Evolutionary conservation across 2,888 invertebrate genomes (phyloP), one percentile per base, ranked within the genome.

Genomic region (Merodon equestris): DNA sequence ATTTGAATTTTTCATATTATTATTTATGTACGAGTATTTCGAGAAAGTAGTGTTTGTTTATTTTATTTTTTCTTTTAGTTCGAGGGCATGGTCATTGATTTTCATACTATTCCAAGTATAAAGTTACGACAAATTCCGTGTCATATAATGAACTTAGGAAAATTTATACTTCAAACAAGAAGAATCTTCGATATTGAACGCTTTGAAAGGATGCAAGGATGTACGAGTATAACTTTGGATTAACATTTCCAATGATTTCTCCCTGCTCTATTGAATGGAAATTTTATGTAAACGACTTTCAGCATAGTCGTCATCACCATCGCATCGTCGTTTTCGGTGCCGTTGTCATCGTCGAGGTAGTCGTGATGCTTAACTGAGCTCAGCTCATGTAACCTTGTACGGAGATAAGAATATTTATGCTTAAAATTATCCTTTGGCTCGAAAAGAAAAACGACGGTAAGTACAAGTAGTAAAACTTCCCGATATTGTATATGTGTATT

Each of bases 201-300:
- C 67, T 63, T 68, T 73, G 73, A 77, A 72, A 73, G 77, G 72
- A 74, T 74, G 73, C 68, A 74, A 27, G 27, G 27, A 15, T 67
- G 61, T 63, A 54, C 42, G 73, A 53, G 53, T 74, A 68, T 79
- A 79, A 79, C 73, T 73, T 68, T 54, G 73, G 77, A 73, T 79
- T 73, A 79, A 79, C 77, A 79, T 79, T 68, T 79, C 67, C 68
- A 73, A 79, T 79, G 77, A 79, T 68, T 79, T 73, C 58, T 58
- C 42, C 57, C 42, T 58, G 63, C 58, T 73, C 58, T 67, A 79
- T 73, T 68, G 73, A 73, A 79, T 73, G 73, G 67, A 79, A 73
- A 79, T 73, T 73, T 79, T 79, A 79, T 79, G 77, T 73, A 79
- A 79, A 79, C 77, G 73, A 79, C 77, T 79, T 74, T 74, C 58